Conservation (phyloP, 2,113 vertebrate genomes). For the Pontoporia blainvillei region DNA sequence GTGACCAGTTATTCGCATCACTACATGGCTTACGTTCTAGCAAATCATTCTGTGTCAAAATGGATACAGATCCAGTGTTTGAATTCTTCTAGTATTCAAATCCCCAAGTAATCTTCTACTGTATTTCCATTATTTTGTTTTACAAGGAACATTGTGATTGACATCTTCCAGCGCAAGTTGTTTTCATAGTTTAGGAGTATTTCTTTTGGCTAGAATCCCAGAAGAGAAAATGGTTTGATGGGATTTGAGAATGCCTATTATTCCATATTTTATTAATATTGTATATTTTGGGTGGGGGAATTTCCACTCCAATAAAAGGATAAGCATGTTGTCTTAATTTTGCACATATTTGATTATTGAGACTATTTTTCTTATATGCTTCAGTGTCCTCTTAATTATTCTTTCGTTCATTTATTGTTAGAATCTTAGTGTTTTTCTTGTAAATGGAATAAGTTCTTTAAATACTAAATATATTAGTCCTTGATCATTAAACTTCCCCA, state of each 20-base stretch:
- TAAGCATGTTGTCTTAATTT: not conserved
- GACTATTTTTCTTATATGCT: slow-evolving; percentile 11
- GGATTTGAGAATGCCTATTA: not conserved
- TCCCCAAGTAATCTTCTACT: not conserved
- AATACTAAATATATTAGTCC: not conserved
- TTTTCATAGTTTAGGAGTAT: not conserved
- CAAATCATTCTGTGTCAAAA: not conserved
- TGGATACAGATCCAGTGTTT: not conserved
- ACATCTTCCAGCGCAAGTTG: not conserved
- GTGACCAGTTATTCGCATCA: not conserved
- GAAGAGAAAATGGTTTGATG: not conserved
- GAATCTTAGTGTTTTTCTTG: not conserved
- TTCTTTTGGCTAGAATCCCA: not conserved
- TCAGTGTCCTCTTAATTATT: not conserved
- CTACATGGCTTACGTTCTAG: not conserved
- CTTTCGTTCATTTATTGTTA: not conserved
- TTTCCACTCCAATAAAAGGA: not conserved
- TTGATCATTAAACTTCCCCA: not conserved
- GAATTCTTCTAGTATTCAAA: not conserved
- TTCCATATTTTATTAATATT: not conserved
- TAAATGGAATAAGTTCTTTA: not conserved
- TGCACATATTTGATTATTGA: not conserved
- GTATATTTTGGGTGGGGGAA: not conserved
- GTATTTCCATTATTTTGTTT: not conserved
- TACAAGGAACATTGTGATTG: not conserved